Percentiles rank a stretch among this genome's conserved stretches.
phyloP scores from a whole-genome alignment of 2,113 vertebrate genomes.

The Microtus montanus region DNA sequence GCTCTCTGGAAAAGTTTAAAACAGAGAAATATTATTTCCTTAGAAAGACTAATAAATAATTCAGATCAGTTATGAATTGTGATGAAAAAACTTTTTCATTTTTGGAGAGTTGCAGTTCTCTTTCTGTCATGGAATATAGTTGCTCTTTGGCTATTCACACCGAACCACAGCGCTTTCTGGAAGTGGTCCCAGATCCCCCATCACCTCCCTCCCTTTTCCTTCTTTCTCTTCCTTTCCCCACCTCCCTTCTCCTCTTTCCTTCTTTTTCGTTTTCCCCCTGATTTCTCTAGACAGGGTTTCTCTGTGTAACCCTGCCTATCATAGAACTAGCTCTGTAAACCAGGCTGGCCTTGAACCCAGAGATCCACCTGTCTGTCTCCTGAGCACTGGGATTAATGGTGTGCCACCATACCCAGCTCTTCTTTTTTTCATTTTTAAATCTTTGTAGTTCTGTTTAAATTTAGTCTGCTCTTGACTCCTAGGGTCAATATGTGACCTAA shows the following conservation, averaged over 20 bases:
- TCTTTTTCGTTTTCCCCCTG: background rate
- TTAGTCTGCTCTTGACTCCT: background rate
- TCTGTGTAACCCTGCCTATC: background rate
- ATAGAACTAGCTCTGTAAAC: background rate
- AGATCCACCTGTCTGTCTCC: background rate
- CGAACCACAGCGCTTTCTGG: constrained; percentile 4
- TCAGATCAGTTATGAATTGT: constrained; percentile 71
- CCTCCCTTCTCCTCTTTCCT: too few species aligned
- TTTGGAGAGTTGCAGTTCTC: background rate
- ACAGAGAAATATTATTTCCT: constrained; percentile 80
- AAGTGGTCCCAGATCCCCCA: background rate
- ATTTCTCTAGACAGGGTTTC: background rate
- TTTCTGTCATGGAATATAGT: background rate
- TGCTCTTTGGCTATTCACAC: constrained; percentile 19
- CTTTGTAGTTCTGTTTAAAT: constrained; percentile 24
- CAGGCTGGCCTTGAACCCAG: background rate
- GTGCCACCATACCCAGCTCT: background rate
- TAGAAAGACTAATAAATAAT: constrained; percentile 78
- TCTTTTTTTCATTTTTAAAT: background rate
- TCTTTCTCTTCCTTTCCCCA: background rate
- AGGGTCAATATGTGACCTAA: background rate
- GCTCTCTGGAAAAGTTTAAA: constrained; percentile 74
- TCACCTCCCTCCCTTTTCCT: background rate
- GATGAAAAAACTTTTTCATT: constrained; percentile 60
- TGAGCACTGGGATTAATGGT: background rate